Base-by-base conservation (phyloP, 1,140 invertebrate genomes). In the Hypothenemus hampei region DNA sequence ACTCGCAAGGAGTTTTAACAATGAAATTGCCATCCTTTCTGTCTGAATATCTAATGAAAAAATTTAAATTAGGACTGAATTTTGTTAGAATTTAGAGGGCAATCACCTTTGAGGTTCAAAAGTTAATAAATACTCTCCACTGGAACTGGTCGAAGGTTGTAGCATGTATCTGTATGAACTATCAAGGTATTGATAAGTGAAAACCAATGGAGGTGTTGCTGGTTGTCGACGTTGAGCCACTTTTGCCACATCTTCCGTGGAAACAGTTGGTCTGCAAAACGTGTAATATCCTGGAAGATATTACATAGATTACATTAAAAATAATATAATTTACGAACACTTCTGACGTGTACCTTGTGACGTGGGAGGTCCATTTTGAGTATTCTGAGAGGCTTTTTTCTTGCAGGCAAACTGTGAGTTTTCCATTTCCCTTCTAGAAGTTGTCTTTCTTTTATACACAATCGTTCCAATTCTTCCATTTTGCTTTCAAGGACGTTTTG, bases 401-500 rank as follows among this genome's bases (percentile, higher is more conserved):
- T 77, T 1, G 87, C 88, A 45, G 88, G 88, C 56, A 91, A 70
- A 68, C 86, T 89, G 67, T 90, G 88, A 1, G 87, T 91, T 72
- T 90, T 91, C 87, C 87, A 90, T 72, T 89, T 86, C 20, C 86
- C 82, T 76, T 89, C 84, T 4, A 89, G 74, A 18, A 94, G 75
- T 65, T 92, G 86, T 49, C 86, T 80, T 72, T 95, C 92, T 29
- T 87, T 78, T 20, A 91, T 75, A 64, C 85, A 89, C 3, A 95
- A 74, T 45, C 86, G 78, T 65, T 93, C 89, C 23, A 94, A 70
- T 75, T 95, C 91, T 37, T 81, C 78, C 74, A 92, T 82, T 70
- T 93, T 92, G n/a, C 82, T 81, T 69, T 93, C 88, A 5, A 95
- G 73, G 20, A 88, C 77, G 58, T 85, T 81, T 73, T 93, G 91